Percentiles rank a stretch among this genome's conserved stretches.
These are phyloP conservation scores for Pipa parva DNA, from an alignment of 2,113 vertebrate species.

Conservation along the genomic window DNA sequence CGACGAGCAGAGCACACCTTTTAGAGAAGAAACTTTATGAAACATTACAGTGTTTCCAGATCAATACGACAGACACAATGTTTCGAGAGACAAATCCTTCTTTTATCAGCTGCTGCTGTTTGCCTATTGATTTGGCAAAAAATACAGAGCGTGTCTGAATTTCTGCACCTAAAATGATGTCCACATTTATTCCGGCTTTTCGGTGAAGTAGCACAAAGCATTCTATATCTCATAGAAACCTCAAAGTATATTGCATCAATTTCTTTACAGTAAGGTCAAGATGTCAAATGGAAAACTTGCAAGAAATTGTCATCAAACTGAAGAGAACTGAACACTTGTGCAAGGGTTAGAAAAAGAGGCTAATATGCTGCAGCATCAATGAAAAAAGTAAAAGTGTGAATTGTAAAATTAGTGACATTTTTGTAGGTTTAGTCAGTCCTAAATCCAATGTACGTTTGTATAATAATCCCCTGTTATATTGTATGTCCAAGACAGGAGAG, in stretches of 20 bases:
- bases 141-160: conserved; percentile 31
- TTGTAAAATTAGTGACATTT: too few relatives aligned
- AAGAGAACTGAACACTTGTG: too few relatives aligned
- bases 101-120: conserved; percentile 35
- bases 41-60: conserved; percentile 25
- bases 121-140: conserved; percentile 34
- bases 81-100: conserved; percentile 37
- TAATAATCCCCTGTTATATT: too few relatives aligned
- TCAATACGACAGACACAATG: conserved; percentile 39
- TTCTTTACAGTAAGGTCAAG: conserved; percentile 6
- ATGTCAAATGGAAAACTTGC: not conserved
- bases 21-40: conserved; percentile 24
- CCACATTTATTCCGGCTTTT: conserved; percentile 15
- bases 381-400: too few relatives aligned
- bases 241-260: conserved; percentile 11
- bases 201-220: conserved; percentile 17
- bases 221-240: conserved; percentile 12
- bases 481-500: too few relatives aligned
- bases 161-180: conserved; percentile 24
- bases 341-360: too few relatives aligned
- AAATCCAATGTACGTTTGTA: too few relatives aligned
- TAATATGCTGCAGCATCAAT: too few relatives aligned
- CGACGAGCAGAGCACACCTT: conserved; percentile 7
- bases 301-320: not conserved
- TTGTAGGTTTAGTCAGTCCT: too few relatives aligned